A percentile compares a stretch with the other conserved stretches of the same genome.
phyloP scores from a whole-genome alignment of 2,888 invertebrate genomes.

The Orthonychiurus folsomi region DNA sequence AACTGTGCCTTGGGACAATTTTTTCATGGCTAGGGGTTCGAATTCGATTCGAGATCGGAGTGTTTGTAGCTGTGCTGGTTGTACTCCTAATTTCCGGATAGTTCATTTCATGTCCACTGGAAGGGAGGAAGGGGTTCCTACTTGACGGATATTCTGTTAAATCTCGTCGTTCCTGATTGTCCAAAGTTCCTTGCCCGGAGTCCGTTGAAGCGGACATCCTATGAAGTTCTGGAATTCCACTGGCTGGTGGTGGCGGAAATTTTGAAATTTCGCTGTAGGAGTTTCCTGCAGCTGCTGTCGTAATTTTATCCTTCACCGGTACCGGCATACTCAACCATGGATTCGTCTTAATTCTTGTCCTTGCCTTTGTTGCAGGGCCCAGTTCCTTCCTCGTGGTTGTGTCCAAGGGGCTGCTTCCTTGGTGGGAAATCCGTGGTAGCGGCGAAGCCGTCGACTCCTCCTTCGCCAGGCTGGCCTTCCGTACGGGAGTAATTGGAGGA shows the following conservation, averaged over 20 bases:
- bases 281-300: neutral
- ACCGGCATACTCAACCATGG: slow-evolving; percentile 33
- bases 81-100: neutral
- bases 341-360: slow-evolving; percentile 39
- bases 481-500: neutral
- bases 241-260: slow-evolving; percentile 15
- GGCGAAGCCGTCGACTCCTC: neutral
- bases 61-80: slow-evolving; percentile 34
- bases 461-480: neutral
- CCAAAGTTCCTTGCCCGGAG: slow-evolving; percentile 40
- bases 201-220: slow-evolving; percentile 17
- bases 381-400: neutral
- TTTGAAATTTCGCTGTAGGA: slow-evolving; percentile 18
- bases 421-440: neutral
- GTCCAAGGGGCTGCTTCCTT: neutral
- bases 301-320: neutral
- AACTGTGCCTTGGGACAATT: neutral
- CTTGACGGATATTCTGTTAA: slow-evolving; percentile 12
- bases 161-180: slow-evolving; percentile 39
- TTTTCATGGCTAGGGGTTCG: too few species aligned
- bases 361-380: neutral
- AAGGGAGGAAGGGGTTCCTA: slow-evolving; percentile 19
- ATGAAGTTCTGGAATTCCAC: slow-evolving; percentile 12
- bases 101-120: slow-evolving; percentile 26
- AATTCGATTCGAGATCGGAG: too few species aligned